Percentiles rank a stretch among this genome's conserved stretches.
Evolutionary conservation across 2,888 invertebrate species (phyloP).

Genomic region (Trachelus tabidus): DNA sequence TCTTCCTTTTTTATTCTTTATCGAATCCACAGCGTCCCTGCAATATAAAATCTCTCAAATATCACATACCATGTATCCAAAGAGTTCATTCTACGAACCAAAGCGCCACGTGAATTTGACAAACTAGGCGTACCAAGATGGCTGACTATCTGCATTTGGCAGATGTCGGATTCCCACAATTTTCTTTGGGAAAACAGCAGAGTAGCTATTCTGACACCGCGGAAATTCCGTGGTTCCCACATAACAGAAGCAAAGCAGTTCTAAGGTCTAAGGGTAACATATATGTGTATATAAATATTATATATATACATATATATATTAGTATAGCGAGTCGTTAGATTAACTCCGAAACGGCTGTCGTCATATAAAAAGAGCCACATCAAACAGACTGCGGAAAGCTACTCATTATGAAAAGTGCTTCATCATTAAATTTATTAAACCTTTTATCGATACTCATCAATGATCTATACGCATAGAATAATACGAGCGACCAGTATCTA

Average conservation of each 20-base stretch:
- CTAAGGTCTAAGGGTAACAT: not conserved
- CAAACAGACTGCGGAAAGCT: not conserved
- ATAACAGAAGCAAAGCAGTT: not conserved
- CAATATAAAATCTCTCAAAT: not conserved
- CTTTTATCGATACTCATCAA: not conserved
- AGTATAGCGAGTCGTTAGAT: not conserved
- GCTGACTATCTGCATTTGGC: not conserved
- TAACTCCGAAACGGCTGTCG: not conserved
- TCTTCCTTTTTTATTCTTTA: not conserved
- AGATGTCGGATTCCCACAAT: slow-evolving; percentile 2
- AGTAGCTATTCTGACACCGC: not conserved
- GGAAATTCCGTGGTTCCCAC: not conserved
- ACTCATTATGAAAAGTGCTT: not conserved
- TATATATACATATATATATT: no score
- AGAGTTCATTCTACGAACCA: not conserved
- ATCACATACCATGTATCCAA: not conserved
- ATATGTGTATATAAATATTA: no score
- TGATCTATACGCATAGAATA: not conserved
- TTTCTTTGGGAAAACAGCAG: slow-evolving; percentile 1
- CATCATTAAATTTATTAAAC: not conserved
- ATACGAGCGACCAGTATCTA: not conserved
- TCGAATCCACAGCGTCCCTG: not conserved
- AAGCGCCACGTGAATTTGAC: not conserved
- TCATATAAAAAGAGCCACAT: not conserved
- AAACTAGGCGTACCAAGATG: not conserved